phyloP scores from a whole-genome alignment of 2,797 vertebrate species.

The Mycteria americana region DNA sequence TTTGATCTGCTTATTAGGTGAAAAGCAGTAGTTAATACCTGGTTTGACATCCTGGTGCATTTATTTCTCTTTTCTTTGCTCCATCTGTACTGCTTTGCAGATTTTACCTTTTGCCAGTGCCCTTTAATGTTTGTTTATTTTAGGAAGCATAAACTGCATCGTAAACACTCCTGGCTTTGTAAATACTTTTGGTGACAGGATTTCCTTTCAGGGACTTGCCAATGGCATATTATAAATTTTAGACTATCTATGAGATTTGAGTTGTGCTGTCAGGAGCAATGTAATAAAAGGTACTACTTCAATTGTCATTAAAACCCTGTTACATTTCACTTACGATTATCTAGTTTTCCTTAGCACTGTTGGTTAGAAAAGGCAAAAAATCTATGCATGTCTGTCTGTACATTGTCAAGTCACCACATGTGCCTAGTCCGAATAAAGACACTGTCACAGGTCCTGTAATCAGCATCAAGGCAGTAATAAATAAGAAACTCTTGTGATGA shows the following conservation, averaged over 20 bases:
- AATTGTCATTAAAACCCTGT: slow-evolving; percentile 2
- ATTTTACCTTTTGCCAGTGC: background rate
- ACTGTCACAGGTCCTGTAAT: background rate
- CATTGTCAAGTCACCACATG: background rate
- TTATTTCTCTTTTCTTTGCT: background rate
- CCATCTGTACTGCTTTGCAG: background rate
- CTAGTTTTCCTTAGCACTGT: background rate
- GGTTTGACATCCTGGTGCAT: background rate
- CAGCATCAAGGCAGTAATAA: background rate
- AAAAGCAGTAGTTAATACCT: background rate
- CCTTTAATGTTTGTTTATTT: background rate
- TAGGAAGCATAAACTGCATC: background rate
- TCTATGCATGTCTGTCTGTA: background rate
- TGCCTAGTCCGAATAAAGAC: background rate
- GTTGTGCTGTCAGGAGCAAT: background rate
- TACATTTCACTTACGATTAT: background rate
- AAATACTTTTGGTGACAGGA: background rate
- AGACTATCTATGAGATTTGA: background rate
- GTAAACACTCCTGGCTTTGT: background rate
- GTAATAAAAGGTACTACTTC: background rate
- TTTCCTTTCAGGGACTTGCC: background rate
- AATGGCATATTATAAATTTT: background rate
- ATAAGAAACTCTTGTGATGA: background rate
- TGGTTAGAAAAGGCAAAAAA: slow-evolving; percentile 4
- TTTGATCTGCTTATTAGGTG: background rate